Base-by-base conservation (phyloP, 2,797 vertebrate species). In the Morus bassanus region DNA sequence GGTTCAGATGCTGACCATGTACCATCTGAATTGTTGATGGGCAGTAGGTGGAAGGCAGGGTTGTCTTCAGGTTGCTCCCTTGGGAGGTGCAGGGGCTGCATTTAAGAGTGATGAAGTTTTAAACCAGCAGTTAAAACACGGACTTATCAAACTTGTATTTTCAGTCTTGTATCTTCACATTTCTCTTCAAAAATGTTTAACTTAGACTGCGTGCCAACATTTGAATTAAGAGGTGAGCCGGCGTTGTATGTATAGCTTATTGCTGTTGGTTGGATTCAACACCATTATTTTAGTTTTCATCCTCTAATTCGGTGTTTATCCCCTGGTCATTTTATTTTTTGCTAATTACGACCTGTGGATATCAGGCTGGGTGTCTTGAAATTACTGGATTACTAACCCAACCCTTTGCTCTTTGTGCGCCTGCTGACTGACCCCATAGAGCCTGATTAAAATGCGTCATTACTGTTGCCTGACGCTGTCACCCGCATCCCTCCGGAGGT, bases 231-330 rank as follows among this genome's bases (percentile, higher is more conserved):
- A 64, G 33, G 21, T 65, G 43, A 77, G 43, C 43, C 0, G 0
- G 48, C 0, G 0, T 5, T 31, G 6, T n/a, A 9, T 22, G 33
- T 35, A 3, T 31, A 57, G 53, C 41, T 61, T 41, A 48, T 12
- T 12, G 46, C 79, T 73, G 21, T 16, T 43, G 53, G 9, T 18
- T 75, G 69, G 25, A 41, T 75, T 63, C 91, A 51, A 31, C 28
- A n/a, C 28, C 21, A 15, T 39, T 56, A 31, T 33, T 51, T 30
- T 23, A 37, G 46, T 73, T 73, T 79, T 79, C 60, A 45, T 73
- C 48, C 48, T 68, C 54, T 50, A 33, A 35, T 77, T 43, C 51
- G 54, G 39, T 24, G 48, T 39, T 75, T 76, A 51, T 56, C 19
- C 41, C 33, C 53, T 23, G 13, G 21, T 56, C 14, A 24, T 39